A percentile compares a stretch with the other conserved stretches of the same genome.
phyloP scores from a whole-genome alignment of 2,113 vertebrate genomes.

The Kobus ellipsiprymnus region DNA sequence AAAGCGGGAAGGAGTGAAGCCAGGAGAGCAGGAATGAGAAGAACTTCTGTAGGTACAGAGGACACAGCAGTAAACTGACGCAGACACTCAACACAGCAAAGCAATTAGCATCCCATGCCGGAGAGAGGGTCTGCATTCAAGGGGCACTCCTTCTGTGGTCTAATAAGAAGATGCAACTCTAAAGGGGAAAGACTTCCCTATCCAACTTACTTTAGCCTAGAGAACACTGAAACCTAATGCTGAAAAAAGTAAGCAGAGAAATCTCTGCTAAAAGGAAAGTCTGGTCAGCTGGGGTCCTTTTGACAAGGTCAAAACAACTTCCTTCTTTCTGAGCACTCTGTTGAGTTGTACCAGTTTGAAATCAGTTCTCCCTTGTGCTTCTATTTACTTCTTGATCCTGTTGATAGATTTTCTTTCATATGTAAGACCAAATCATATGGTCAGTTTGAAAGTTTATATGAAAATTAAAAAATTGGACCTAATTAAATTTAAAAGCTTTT shows the following conservation, averaged over 20 bases:
- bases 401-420: background rate
- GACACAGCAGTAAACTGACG: too few relatives aligned
- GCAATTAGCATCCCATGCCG: background rate
- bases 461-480: too few relatives aligned
- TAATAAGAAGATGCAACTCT: background rate
- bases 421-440: background rate
- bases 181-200: background rate
- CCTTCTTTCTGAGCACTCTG: background rate
- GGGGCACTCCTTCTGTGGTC: too few relatives aligned
- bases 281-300: background rate
- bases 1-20: background rate
- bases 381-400: background rate
- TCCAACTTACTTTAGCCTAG: background rate
- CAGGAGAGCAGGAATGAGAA: background rate
- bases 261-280: background rate
- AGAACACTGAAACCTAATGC: background rate
- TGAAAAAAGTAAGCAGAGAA: background rate
- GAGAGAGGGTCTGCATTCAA: too few relatives aligned
- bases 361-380: background rate
- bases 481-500: too few relatives aligned
- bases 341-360: background rate
- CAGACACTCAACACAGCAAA: background rate
- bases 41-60: background rate
- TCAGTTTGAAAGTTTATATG: background rate
- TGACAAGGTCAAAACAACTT: background rate